These are phyloP conservation scores for Venusia cambrica DNA, from an alignment of 2,888 invertebrate species.

Conservation along the genomic window DNA sequence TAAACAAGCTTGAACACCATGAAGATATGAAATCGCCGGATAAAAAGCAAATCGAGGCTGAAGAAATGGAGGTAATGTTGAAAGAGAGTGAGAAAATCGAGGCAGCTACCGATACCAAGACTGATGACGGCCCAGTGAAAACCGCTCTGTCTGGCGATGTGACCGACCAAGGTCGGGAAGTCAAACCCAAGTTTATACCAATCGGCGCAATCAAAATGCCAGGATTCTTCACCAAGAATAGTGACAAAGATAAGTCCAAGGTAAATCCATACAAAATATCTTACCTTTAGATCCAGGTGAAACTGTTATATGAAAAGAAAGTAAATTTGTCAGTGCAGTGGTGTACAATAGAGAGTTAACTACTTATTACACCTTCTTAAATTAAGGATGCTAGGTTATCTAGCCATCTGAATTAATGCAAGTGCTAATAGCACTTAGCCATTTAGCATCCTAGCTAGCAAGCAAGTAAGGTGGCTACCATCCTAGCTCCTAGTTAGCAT, in stretches of 20 bases:
- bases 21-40: slow-evolving; percentile 77
- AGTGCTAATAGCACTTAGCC: no score
- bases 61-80: slow-evolving; percentile 82
- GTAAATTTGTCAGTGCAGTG: no score
- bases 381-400: no score
- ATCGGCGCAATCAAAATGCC: slow-evolving; percentile 95
- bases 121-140: slow-evolving; percentile 69
- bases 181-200: slow-evolving; percentile 90
- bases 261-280: no score
- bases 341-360: no score
- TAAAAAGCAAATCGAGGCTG: slow-evolving; percentile 84
- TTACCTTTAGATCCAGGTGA: no score
- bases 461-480: no score
- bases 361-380: no score
- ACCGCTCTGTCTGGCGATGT: slow-evolving; percentile 79
- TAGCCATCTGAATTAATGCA: no score
- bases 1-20: slow-evolving; percentile 63
- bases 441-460: no score
- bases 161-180: slow-evolving; percentile 86
- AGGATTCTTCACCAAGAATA: slow-evolving; percentile 89
- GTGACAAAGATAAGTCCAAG: slow-evolving; percentile 87
- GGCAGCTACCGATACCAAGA: slow-evolving; percentile 64
- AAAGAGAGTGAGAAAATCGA: slow-evolving; percentile 81
- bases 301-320: no score
- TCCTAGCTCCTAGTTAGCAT: no score